phyloP scores from a whole-genome alignment of 2,888 invertebrate genomes.

The Tenthredo scrophulariae region DNA sequence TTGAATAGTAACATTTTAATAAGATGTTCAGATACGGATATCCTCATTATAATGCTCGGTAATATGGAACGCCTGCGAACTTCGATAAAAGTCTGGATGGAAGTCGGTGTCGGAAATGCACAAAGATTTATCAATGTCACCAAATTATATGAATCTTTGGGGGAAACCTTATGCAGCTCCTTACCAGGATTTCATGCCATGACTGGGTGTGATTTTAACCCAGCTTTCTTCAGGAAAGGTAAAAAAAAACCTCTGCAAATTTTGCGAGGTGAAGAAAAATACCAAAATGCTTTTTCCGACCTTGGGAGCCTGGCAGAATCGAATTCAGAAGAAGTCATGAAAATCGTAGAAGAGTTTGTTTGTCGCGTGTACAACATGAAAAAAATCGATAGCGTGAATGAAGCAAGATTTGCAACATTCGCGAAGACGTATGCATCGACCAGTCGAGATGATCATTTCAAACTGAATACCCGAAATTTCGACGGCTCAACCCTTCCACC shows the following conservation, averaged over 20 bases:
- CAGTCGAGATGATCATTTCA: not conserved
- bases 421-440: not conserved
- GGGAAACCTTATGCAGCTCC: not conserved
- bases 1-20: not conserved
- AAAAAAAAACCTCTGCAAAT: too few relatives aligned
- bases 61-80: not conserved
- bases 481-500: constrained; percentile 53
- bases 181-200: constrained; percentile 54
- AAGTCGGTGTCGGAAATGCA: not conserved
- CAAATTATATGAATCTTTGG: not conserved
- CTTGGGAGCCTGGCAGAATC: too few relatives aligned
- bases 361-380: constrained; percentile 3
- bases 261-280: too few relatives aligned
- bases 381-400: not conserved
- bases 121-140: not conserved
- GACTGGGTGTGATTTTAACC: constrained; percentile 55
- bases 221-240: not conserved
- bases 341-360: constrained; percentile 3
- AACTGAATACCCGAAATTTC: not conserved
- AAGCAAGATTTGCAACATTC: not conserved
- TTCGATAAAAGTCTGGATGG: not conserved
- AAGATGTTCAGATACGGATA: constrained; percentile 2
- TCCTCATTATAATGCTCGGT: constrained; percentile 2
- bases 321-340: too few relatives aligned
- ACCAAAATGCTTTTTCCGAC: too few relatives aligned